These are phyloP conservation scores for Eupithecia pulchellata DNA, from an alignment of 2,888 invertebrate species.

Conservation along the genomic window DNA sequence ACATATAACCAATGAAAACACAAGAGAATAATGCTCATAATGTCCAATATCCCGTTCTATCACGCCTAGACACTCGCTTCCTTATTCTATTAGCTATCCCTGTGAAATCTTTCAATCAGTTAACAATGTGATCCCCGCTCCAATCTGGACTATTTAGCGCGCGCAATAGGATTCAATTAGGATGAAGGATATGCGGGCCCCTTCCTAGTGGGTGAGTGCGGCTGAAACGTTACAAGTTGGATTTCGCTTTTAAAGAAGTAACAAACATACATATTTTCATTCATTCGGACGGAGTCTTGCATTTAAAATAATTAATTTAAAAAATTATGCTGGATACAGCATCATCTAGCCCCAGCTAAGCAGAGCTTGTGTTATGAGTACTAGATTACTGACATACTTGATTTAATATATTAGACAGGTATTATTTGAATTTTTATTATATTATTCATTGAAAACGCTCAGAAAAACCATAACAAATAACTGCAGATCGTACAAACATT, in stretches of 20 bases:
- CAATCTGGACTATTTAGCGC: constrained; percentile 84
- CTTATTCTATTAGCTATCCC: constrained; percentile 74
- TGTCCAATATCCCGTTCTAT: constrained; percentile 67
- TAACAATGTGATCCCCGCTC: constrained; percentile 68
- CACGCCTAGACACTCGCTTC: constrained; percentile 72
- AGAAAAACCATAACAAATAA: too few species aligned
- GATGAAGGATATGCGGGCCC: constrained; percentile 84
- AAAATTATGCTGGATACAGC: too few species aligned
- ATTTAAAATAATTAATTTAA: too few species aligned
- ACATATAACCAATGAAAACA: constrained; percentile 6
- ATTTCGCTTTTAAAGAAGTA: background rate
- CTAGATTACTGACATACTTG: too few species aligned
- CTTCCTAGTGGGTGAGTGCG: constrained; percentile 62
- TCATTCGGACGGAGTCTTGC: background rate
- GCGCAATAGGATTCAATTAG: constrained; percentile 81
- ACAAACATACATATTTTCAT: background rate
- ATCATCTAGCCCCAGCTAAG: too few species aligned
- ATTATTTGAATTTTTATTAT: too few species aligned
- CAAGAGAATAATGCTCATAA: constrained; percentile 53
- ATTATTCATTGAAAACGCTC: too few species aligned
- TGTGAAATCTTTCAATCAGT: constrained; percentile 76
- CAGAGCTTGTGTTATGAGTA: too few species aligned
- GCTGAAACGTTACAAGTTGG: constrained; percentile 57
- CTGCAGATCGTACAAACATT: too few species aligned
- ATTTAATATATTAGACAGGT: too few species aligned